Evolutionary conservation across 2,888 invertebrate genomes (phyloP).

Genomic region (Anticlea derivata): DNA sequence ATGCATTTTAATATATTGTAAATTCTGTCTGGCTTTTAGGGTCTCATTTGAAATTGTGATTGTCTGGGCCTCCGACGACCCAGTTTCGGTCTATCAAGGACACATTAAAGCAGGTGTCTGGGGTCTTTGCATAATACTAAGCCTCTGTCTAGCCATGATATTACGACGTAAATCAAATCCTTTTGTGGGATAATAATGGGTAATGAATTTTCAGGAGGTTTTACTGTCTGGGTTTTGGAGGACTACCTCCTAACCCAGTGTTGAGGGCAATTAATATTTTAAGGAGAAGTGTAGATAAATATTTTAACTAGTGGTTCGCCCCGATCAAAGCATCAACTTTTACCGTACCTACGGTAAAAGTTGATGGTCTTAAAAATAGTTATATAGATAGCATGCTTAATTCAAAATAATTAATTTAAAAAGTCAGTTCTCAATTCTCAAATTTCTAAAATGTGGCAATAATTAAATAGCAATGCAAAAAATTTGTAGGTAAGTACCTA

Average conservation of each 20-base stretch:
- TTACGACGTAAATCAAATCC: constrained; percentile 42
- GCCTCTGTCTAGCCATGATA: constrained; percentile 65
- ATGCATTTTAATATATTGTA: constrained; percentile 55
- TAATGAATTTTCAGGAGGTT: constrained; percentile 25
- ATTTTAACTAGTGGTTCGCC: too few relatives aligned
- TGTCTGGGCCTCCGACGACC: constrained; percentile 77
- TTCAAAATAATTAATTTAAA: too few relatives aligned
- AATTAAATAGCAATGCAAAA: too few relatives aligned
- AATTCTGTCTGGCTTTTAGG: constrained; percentile 53
- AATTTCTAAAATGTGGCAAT: too few relatives aligned
- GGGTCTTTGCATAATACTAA: constrained; percentile 72
- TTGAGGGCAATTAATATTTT: too few relatives aligned
- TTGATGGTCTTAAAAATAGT: too few relatives aligned
- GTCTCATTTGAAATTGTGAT: constrained; percentile 80
- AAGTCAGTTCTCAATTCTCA: too few relatives aligned
- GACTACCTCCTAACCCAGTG: neutral
- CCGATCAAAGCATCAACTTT: too few relatives aligned
- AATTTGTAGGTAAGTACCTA: too few relatives aligned
- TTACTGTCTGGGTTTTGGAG: constrained; percentile 18
- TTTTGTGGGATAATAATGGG: constrained; percentile 26
- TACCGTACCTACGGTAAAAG: too few relatives aligned
- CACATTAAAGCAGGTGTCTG: constrained; percentile 71
- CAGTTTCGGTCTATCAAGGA: constrained; percentile 73
- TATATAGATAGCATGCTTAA: too few relatives aligned
- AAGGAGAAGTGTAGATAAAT: too few relatives aligned